phyloP scores from a whole-genome alignment of 2,888 invertebrate genomes.

The Plebejus argus region DNA sequence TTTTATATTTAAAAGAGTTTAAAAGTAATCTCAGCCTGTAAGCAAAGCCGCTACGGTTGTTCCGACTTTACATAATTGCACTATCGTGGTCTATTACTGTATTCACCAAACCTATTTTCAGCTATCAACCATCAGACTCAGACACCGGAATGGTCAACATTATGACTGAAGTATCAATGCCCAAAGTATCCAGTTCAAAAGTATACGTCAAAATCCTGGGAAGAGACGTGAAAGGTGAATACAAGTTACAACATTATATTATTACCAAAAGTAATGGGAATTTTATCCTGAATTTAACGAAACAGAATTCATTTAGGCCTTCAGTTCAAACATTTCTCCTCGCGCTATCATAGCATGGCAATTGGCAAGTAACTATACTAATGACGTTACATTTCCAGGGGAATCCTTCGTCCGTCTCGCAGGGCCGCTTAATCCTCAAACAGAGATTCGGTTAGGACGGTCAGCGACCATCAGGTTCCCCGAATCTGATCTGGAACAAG shows the following conservation, averaged over 20 bases:
- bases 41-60: too few relatives aligned
- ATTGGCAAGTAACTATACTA: not conserved
- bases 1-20: too few relatives aligned
- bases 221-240: conserved; percentile 65
- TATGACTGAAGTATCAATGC: conserved; percentile 55
- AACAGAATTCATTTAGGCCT: not conserved
- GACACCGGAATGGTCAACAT: conserved; percentile 40
- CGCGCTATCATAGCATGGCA: not conserved
- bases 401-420: conserved; percentile 68
- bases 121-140: conserved; percentile 59
- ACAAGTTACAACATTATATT: too few relatives aligned
- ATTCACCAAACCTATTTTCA: conserved; percentile 45
- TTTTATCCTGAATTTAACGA: not conserved
- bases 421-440: conserved; percentile 57
- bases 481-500: conserved; percentile 56
- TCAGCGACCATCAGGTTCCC: conserved; percentile 60
- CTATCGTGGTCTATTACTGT: not conserved
- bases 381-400: conserved; percentile 52
- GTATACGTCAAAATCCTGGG: conserved; percentile 70
- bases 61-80: too few relatives aligned
- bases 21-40: too few relatives aligned
- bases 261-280: not conserved
- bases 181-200: conserved; percentile 55
- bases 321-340: not conserved
- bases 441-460: conserved; percentile 59